These are phyloP conservation scores for Aphelocoma californica DNA, from an alignment of 2,797 vertebrate genomes.

Conservation along the genomic window DNA sequence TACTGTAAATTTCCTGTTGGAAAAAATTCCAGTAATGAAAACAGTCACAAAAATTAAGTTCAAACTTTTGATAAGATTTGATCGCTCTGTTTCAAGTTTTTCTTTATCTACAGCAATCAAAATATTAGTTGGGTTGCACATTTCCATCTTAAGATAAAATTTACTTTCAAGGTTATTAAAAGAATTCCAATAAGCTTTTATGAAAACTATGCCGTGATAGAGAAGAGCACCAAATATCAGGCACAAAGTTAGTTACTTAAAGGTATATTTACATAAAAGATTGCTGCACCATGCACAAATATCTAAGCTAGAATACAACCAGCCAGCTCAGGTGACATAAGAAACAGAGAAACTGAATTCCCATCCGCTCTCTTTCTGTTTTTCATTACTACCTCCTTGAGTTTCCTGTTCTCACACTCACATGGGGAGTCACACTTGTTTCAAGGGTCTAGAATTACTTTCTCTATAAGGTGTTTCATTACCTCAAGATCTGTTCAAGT, in stretches of 20 bases:
- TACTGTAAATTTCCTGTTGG: background rate
- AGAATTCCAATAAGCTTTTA: background rate
- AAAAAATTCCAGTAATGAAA: background rate
- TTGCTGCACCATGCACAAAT: background rate
- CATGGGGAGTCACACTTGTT: background rate
- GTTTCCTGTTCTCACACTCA: background rate
- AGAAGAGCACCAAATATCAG: background rate
- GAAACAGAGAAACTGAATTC: background rate
- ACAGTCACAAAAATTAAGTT: background rate
- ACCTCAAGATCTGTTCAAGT: background rate
- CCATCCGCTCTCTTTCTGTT: background rate
- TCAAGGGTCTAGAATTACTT: background rate
- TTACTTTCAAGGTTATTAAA: background rate
- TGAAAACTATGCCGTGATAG: background rate
- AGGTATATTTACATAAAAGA: background rate
- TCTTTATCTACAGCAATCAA: background rate
- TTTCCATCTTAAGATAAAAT: background rate
- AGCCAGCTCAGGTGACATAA: background rate
- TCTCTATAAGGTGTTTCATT: background rate
- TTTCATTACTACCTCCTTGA: background rate
- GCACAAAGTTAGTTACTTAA: background rate
- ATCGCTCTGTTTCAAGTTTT: background rate
- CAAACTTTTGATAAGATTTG: background rate
- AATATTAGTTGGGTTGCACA: background rate
- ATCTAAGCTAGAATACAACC: background rate